A percentile compares a stretch with the other conserved stretches of the same genome.
Conservation (phyloP, 2,797 vertebrate species). For the Alca torda region DNA sequence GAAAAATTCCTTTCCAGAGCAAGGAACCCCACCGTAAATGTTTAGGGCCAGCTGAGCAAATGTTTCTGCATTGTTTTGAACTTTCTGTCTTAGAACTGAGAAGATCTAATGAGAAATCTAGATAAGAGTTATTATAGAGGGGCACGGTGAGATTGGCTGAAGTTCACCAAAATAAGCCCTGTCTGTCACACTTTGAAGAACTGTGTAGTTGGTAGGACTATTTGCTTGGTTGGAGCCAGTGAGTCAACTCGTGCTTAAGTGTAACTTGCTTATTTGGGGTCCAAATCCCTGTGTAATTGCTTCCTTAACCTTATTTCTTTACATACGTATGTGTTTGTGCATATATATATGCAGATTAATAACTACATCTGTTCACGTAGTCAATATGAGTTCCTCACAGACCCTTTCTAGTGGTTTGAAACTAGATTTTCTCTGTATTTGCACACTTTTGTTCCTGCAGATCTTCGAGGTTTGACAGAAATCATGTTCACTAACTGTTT, state of each 20-base stretch:
- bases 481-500: not conserved
- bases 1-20: not conserved
- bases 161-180: not conserved
- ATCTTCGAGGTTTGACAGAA: not conserved
- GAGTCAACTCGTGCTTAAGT: not conserved
- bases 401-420: not conserved
- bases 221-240: not conserved
- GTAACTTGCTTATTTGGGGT: not conserved
- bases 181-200: not conserved
- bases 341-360: not conserved
- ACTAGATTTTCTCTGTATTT: not conserved
- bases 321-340: not conserved
- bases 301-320: not conserved
- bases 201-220: not conserved
- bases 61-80: not conserved
- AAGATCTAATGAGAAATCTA: not conserved
- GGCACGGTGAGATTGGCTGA: not conserved
- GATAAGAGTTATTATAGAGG: not conserved
- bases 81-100: not conserved
- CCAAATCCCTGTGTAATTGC: not conserved
- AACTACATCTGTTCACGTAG: not conserved
- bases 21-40: not conserved
- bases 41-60: not conserved
- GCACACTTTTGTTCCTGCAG: not conserved
- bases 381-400: not conserved